Evolutionary conservation across 2,888 invertebrate genomes (phyloP), one percentile per base, ranked within the genome.

Genomic region (Scrobipalpa atriplicella): DNA sequence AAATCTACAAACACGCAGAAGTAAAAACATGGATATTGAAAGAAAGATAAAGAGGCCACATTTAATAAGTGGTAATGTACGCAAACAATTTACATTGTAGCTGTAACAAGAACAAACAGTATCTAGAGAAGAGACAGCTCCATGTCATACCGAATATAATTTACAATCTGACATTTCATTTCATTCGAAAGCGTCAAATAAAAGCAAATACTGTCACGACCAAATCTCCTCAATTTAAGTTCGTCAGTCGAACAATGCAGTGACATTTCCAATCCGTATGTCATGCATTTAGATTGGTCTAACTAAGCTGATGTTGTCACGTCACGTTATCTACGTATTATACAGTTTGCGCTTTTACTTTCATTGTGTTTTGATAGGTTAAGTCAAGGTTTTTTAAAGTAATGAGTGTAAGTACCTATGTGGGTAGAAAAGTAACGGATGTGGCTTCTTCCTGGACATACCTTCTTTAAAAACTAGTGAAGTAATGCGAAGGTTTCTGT

Each of bases 341-440:
- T 16, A 18, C 13, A 56, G 54, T 56, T 56, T 56, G 11, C 13
- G 21, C 54, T 56, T 56, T 56, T 56, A 21, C 54, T 56, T 21
- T 56, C 54, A 21, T 56, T 56, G 29, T 56, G 13, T 56, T 16
- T 47, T n/a, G 16, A 47, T 38, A 38, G 38, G 8, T n/a, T 43
- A 43, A 16, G n/a, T 47, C 6, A 47, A 47, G n/a, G 16, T 16
- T 47, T 5, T 16, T 7, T 7, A 29, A 29, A 29, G n/a, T n/a
- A n/a, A n/a, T n/a, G n/a, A n/a, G n/a, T n/a, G n/a, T n/a, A n/a
- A n/a, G n/a, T n/a, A n/a, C n/a, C n/a, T n/a, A n/a, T n/a, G n/a
- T n/a, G n/a, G n/a, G n/a, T n/a, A n/a, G n/a, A n/a, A n/a, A n/a
- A n/a, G n/a, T n/a, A n/a, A n/a, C n/a, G n/a, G n/a, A n/a, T n/a